Percentiles rank a stretch among this genome's conserved stretches.
Evolutionary conservation across 2,797 vertebrate genomes (phyloP).

Genomic region (Platalea minor): DNA sequence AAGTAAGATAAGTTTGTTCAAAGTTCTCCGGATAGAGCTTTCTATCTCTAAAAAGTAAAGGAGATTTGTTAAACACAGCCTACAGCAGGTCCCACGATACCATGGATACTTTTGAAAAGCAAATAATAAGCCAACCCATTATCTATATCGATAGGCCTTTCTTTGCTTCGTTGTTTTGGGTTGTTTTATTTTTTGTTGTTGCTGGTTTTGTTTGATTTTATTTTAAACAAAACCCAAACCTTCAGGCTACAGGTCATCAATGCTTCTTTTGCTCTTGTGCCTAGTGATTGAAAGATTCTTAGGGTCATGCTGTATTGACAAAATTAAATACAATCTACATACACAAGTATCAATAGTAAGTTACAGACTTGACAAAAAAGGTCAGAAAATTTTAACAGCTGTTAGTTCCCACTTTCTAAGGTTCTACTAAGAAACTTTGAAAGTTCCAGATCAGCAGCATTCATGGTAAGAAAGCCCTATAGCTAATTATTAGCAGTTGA

Average conservation of each 20-base stretch:
- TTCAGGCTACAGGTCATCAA: not conserved
- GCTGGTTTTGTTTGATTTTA: not conserved
- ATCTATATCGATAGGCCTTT: accelerated
- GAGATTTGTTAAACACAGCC: not conserved
- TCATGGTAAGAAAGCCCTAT: not conserved
- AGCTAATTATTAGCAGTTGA: not conserved
- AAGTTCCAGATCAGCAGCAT: not conserved
- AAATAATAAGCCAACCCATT: not conserved
- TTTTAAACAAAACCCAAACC: not conserved
- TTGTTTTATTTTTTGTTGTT: not conserved
- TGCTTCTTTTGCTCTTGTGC: not conserved
- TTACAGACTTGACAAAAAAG: not conserved
- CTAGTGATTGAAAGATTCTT: not conserved
- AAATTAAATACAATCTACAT: not conserved
- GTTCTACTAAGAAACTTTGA: not conserved
- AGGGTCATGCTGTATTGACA: not conserved
- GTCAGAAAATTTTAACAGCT: not conserved
- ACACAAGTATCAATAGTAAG: not conserved
- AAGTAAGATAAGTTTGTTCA: not conserved
- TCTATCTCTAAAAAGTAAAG: not conserved
- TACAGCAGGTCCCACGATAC: not conserved
- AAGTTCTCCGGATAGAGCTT: not conserved
- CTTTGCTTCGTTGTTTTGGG: not conserved
- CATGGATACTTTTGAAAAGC: not conserved
- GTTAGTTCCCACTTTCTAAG: not conserved